Percentiles rank a stretch among this genome's conserved stretches.
These are phyloP conservation scores for Sceloporus tristichus DNA, from an alignment of 2,113 vertebrate species.

Conservation along the genomic window DNA sequence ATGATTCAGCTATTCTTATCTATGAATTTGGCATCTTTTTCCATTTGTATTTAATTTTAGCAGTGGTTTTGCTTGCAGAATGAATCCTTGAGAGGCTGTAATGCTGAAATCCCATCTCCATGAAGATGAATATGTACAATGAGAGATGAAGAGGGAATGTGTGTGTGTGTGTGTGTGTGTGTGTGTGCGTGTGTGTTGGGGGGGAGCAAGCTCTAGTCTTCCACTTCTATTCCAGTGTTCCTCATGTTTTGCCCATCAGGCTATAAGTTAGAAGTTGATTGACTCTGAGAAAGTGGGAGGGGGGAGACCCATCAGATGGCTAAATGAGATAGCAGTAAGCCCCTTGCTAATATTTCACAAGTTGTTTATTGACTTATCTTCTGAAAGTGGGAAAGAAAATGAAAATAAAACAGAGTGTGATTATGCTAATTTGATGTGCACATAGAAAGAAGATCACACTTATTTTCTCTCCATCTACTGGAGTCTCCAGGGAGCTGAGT, in stretches of 20 bases:
- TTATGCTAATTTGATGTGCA: slow-evolving; percentile 57
- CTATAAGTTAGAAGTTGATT: slow-evolving; percentile 43
- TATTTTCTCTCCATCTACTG: slow-evolving; percentile 50
- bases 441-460: slow-evolving; percentile 58
- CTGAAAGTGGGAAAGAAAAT: slow-evolving; percentile 50
- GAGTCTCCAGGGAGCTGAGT: slow-evolving; percentile 25
- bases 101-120: slow-evolving; percentile 16
- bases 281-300: slow-evolving; percentile 4
- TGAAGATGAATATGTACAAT: slow-evolving; percentile 8
- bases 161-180: too few species aligned
- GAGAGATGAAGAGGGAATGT: too few species aligned
- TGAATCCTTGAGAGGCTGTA: not conserved
- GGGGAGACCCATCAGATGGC: slow-evolving; percentile 34
- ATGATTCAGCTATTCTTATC: not conserved
- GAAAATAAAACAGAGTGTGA: slow-evolving; percentile 39
- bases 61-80: not conserved
- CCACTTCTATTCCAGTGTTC: not conserved
- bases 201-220: not conserved
- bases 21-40: not conserved
- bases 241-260: slow-evolving; percentile 17
- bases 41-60: slow-evolving; percentile 17
- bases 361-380: slow-evolving; percentile 54
- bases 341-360: slow-evolving; percentile 46
- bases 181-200: too few species aligned
- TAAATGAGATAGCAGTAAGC: slow-evolving; percentile 43